phyloP scores from a whole-genome alignment of 2,888 invertebrate genomes.

The Scaptomyza tumidula region DNA sequence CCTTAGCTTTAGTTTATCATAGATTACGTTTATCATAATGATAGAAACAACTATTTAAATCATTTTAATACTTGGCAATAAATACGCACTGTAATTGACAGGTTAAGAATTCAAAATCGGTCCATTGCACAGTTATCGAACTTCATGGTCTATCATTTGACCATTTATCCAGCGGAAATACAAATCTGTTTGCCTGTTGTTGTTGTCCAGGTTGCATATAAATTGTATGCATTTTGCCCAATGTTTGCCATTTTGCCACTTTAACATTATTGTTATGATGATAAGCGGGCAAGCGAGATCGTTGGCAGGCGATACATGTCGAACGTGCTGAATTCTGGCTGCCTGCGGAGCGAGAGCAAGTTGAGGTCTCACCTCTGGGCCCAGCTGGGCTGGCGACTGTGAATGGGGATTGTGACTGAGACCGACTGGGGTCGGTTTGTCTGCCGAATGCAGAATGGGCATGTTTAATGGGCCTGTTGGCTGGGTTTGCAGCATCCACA shows the following conservation, averaged over 20 bases:
- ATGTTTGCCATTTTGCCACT: slow-evolving; percentile 83
- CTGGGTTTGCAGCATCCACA: slow-evolving; percentile 43
- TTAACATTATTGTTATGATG: slow-evolving; percentile 84
- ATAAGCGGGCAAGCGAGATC: slow-evolving; percentile 71
- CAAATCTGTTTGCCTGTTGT: slow-evolving; percentile 59
- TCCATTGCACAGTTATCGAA: slow-evolving; percentile 4
- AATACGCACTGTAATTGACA: slow-evolving; percentile 31
- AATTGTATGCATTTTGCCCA: slow-evolving; percentile 79
- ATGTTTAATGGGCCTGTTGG: slow-evolving; percentile 49
- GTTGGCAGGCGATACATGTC: slow-evolving; percentile 60
- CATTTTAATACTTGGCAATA: background rate
- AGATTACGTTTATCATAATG: background rate
- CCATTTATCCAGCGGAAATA: slow-evolving; percentile 45
- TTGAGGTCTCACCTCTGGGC: slow-evolving; percentile 47
- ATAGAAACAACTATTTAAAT: too few species aligned
- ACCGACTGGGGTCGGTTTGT: slow-evolving; percentile 45
- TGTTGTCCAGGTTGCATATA: slow-evolving; percentile 56
- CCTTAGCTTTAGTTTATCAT: background rate
- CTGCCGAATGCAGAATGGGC: slow-evolving; percentile 46
- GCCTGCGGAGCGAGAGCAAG: slow-evolving; percentile 55
- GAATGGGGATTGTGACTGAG: slow-evolving; percentile 17
- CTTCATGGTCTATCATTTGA: slow-evolving; percentile 16
- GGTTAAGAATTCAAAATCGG: slow-evolving; percentile 47
- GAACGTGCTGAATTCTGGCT: slow-evolving; percentile 54
- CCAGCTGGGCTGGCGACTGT: slow-evolving; percentile 15